A percentile compares a stretch with the other conserved stretches of the same genome.
Conservation (phyloP, 2,888 invertebrate genomes). For the Thereva unica region DNA sequence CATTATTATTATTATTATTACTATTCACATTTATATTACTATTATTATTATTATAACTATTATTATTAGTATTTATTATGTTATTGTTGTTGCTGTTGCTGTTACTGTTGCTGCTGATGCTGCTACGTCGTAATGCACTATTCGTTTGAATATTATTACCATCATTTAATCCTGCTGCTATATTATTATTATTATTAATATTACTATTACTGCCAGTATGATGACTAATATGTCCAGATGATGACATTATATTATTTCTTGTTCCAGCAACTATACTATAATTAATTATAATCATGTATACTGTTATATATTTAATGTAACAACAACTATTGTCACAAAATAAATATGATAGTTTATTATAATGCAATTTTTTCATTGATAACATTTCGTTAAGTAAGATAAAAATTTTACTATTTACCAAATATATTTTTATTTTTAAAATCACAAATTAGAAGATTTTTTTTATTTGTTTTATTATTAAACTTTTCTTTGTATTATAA, state of each 20-base stretch:
- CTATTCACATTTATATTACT: constrained; percentile 38
- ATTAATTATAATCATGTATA: constrained; percentile 24
- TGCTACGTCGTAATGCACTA: constrained; percentile 19
- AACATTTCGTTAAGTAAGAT: neutral
- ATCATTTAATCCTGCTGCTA: constrained; percentile 36
- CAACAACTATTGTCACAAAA: constrained; percentile 21
- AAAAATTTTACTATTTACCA: no score
- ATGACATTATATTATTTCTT: neutral
- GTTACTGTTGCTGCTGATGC: constrained; percentile 1
- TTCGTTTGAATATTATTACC: constrained; percentile 40
- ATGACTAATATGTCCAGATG: constrained; percentile 3
- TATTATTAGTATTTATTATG: constrained; percentile 5
- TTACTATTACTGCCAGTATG: constrained; percentile 11
- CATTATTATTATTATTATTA: constrained; percentile 41
- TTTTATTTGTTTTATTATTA: no score
- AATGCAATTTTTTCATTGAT: constrained; percentile 19
- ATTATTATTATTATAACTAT: constrained; percentile 43
- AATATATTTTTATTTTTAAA: neutral
- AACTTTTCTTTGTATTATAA: no score
- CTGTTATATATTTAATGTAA: constrained; percentile 12
- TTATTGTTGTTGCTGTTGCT: constrained; percentile 1
- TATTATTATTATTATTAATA: constrained; percentile 39
- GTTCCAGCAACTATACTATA: constrained; percentile 16
- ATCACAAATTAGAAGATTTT: neutral
- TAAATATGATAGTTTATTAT: constrained; percentile 9